Percentiles rank a stretch among this genome's conserved stretches.
Evolutionary conservation across 2,113 vertebrate genomes (phyloP).

Genomic region (Motacilla tschutschensis): DNA sequence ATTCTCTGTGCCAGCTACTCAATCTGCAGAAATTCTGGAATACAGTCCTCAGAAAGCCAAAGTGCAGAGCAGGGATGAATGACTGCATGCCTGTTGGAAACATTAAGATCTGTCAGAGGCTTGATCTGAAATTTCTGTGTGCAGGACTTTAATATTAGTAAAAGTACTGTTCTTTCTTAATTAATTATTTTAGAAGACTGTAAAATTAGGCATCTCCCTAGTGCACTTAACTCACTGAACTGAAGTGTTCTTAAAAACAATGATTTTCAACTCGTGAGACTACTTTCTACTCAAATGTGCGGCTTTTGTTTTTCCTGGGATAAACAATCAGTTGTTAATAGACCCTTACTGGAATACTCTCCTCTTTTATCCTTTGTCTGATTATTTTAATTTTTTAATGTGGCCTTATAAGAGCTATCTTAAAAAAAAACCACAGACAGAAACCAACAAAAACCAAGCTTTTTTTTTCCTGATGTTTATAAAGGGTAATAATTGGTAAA

Average conservation of each 20-base stretch:
- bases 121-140: neutral
- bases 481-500: neutral
- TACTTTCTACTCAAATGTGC: neutral
- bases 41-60: neutral
- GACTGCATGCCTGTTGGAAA: neutral
- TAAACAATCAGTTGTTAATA: neutral
- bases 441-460: neutral
- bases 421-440: neutral
- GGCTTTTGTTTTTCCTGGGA: neutral
- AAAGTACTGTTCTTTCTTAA: neutral
- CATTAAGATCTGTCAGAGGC: neutral
- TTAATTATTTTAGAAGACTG: neutral
- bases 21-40: neutral
- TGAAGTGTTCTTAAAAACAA: slow-evolving; percentile 18
- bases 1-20: neutral
- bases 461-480: neutral
- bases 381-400: neutral
- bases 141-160: neutral
- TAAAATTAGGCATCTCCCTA: neutral
- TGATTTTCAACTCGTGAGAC: neutral
- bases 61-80: neutral
- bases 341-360: neutral
- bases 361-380: neutral
- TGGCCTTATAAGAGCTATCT: neutral
- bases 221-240: neutral